A percentile compares a stretch with the other conserved stretches of the same genome.
phyloP scores from a whole-genome alignment of 2,888 invertebrate genomes.

The Polydrusus tereticollis region DNA sequence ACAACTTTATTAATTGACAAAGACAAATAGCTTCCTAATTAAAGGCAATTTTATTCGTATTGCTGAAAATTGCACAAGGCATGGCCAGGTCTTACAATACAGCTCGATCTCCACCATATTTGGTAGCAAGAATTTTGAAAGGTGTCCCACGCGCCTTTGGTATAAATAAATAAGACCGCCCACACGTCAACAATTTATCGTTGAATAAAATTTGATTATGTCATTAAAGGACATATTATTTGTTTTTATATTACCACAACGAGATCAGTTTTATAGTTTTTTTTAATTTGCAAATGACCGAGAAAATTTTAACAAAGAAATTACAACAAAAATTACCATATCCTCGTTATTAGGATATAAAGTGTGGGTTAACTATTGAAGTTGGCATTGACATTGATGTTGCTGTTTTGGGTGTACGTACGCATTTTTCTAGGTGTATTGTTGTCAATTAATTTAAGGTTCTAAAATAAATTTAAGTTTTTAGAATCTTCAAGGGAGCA shows the following conservation, averaged over 20 bases:
- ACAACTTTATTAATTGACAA: too few species aligned
- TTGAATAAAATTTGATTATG: constrained; percentile 19
- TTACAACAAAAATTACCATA: constrained; percentile 20
- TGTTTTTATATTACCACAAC: background rate
- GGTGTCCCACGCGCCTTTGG: constrained; percentile 43
- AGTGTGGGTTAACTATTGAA: constrained; percentile 7
- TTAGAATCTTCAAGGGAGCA: too few species aligned
- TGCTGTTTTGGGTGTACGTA: background rate
- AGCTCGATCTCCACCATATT: constrained; percentile 42
- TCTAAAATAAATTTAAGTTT: constrained; percentile 4
- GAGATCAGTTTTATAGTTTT: background rate
- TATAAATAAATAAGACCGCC: constrained; percentile 8
- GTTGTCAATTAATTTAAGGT: background rate
- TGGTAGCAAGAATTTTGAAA: constrained; percentile 51
- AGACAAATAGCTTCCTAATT: constrained; percentile 1
- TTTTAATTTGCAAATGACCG: background rate
- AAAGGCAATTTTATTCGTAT: constrained; percentile 20
- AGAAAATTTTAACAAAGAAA: constrained; percentile 9
- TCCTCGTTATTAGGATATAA: constrained; percentile 12
- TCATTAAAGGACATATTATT: background rate
- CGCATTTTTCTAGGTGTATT: constrained; percentile 11
- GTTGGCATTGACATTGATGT: constrained; percentile 29
- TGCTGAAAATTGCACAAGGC: constrained; percentile 21
- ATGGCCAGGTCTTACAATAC: constrained; percentile 3
- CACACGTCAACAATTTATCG: background rate